Conservation (phyloP, 2,888 invertebrate genomes). For the Spodoptera picta region DNA sequence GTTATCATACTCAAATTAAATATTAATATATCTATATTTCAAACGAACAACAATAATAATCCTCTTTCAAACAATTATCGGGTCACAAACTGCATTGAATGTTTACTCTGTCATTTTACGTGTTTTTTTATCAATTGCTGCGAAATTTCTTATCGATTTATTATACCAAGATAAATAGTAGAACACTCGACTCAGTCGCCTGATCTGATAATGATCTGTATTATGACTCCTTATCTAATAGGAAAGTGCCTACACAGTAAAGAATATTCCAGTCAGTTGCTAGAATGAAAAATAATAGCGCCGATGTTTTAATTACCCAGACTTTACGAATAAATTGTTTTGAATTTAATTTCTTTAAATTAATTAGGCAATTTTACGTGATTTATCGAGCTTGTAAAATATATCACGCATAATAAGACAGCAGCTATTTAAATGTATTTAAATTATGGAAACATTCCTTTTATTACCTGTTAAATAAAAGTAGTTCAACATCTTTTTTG, state of each 20-base stretch:
- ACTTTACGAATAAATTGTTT: not conserved
- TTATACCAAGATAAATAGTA: conserved; percentile 57
- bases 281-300: conserved; percentile 1
- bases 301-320: not conserved
- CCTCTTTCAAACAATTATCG: not conserved
- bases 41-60: too few species aligned
- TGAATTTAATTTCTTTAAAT: not conserved
- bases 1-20: too few species aligned
- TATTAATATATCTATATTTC: too few species aligned
- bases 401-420: too few species aligned
- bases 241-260: conserved; percentile 23
- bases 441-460: too few species aligned
- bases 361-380: conserved; percentile 3
- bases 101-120: conserved; percentile 24
- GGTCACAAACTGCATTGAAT: conserved; percentile 27
- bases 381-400: conserved; percentile 4
- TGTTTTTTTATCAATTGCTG: conserved; percentile 40
- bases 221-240: conserved; percentile 40
- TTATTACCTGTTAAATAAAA: too few species aligned
- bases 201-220: conserved; percentile 57
- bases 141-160: conserved; percentile 51
- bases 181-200: conserved; percentile 51
- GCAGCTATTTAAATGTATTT: too few species aligned
- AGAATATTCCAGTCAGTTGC: conserved; percentile 23
- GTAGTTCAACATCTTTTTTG: too few species aligned